Base-by-base conservation (phyloP, 2,113 vertebrate species). In the Clarias magur region DNA sequence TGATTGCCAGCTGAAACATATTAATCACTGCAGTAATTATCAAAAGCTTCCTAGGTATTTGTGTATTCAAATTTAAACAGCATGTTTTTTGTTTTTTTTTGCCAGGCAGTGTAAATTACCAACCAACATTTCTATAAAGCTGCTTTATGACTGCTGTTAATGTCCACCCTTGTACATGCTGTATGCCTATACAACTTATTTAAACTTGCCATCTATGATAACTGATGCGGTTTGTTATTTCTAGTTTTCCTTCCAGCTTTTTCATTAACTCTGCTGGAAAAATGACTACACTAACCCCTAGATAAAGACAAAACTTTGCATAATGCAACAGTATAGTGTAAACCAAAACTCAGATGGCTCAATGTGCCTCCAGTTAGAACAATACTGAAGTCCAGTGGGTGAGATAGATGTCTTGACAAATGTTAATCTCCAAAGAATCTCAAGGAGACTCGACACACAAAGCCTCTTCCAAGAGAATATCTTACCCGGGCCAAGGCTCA, bases 381-480 rank as follows among this genome's bases (percentile, higher is more conserved):
- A 79, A 57, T 56, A 10, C 53, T 57, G 9, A 57, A 57, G n/a
- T 30, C 16, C 16, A 79, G 5, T 30, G 3, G 48, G 11, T 54
- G 12, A 54, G 42, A 60, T 62, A 15, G 19, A 80, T 72, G 60
- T 63, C n/a, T 25, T 80, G 76, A 78, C 53, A 86, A 65, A 80
- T 84, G n/a, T 53, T 53, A 53, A 75, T 25, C 23, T 25, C 73
- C 42, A n/a, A n/a, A 53, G 19, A 5, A 53, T 65, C 38, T 79
- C 25, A 59, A 21, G 60, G 68, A 72, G 80, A 53, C 42, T 6
- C 21, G 6, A 70, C 62, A 48, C 70, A 53, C 48, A 76, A 13
- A 73, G 57, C 56, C 68, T 65, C 42, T 17, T 80, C 30, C 25
- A 80, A 82, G 67, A 84, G 81, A 79, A 87, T 53, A 27, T 84